Percentiles rank a stretch among this genome's conserved stretches.
Conservation (phyloP, 2,113 vertebrate species). For the Anseranas semipalmata region DNA sequence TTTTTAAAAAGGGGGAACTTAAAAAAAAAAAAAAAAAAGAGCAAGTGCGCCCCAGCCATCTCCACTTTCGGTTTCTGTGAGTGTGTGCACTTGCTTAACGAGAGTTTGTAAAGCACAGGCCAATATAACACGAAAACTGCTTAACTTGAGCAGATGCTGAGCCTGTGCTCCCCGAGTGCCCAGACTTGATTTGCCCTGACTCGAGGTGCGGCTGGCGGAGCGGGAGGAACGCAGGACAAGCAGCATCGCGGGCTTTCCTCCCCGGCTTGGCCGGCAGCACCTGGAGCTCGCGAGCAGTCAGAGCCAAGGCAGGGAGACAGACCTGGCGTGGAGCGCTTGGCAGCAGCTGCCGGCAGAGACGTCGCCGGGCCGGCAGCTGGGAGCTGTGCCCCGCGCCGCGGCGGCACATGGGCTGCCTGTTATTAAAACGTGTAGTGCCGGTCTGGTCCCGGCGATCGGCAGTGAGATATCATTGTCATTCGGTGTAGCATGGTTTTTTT, state of each 20-base stretch:
- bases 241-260: background rate
- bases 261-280: no score
- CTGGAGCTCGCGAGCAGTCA: no score
- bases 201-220: background rate
- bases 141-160: background rate
- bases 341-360: no score
- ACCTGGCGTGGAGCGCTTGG: background rate
- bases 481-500: background rate
- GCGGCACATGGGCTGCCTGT: background rate
- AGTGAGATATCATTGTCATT: background rate
- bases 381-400: background rate
- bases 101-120: background rate
- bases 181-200: background rate
- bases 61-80: background rate
- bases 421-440: background rate
- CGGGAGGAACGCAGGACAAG: background rate
- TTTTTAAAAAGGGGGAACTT: background rate
- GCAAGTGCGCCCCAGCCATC: accelerated
- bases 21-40: background rate
- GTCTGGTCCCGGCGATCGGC: background rate
- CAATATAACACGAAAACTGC: background rate
- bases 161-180: background rate
- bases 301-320: background rate
- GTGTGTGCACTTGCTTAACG: accelerated
- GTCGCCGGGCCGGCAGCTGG: no score